Evolutionary conservation across 2,888 invertebrate species (phyloP), one percentile per base, ranked within the genome.

Genomic region (Caenorhabditis sp.): DNA sequence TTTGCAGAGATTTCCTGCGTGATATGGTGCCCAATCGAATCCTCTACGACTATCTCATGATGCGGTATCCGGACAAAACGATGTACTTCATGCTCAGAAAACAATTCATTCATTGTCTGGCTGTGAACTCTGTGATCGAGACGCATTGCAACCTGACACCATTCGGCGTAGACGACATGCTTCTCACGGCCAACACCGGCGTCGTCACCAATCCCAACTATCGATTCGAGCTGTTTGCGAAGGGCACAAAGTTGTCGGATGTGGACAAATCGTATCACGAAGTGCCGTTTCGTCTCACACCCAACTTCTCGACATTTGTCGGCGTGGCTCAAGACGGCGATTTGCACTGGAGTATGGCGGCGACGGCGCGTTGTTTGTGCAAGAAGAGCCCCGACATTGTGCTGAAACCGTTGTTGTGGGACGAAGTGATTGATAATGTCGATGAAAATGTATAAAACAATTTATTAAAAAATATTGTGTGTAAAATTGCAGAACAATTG

Each of bases 61-160:
- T 92, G 68, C 94, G 94, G 0, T 97, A 95, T 90, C 92, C 93
- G 6, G 92, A 93, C 1, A 94, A 97, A 6, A 95, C 96, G 0
- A 95, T 97, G 89, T 97, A 95, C 90, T 97, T 97, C 95, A 95
- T 95, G 66, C 97, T 97, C 90, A 91, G 97, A 81, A 97, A 97
- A 91, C 95, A 95, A 65, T 60, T 79, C 31, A 58, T 75, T 3
- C 71, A 67, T 23, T 60, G 73, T 59, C 37, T 80, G 61, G 73
- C 72, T 3, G 76, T 80, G 14, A 57, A 69, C 27, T 73, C 69
- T 4, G 65, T 62, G 10, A 37, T 76, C 26, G 79, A 79, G 53
- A 71, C 62, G 24, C 61, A 68, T 21, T 62, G 61, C 36, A 62
- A 68, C n/a, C 37, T 79, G 37, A 66, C 71, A 4, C 76, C 79